Conservation (phyloP, 2,888 invertebrate genomes). For the Cephus rjabovi region DNA sequence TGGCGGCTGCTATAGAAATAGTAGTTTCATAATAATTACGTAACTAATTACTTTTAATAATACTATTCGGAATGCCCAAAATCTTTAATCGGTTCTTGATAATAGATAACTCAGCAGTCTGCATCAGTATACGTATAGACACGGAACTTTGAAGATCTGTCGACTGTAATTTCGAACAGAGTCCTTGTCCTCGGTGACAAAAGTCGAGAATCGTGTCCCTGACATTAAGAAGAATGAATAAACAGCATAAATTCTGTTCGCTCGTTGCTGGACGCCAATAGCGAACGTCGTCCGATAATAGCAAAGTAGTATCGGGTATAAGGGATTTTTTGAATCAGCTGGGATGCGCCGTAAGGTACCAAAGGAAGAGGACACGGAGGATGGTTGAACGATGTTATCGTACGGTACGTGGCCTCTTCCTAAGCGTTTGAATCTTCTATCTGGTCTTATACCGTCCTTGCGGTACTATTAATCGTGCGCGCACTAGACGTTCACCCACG, state of each 20-base stretch:
- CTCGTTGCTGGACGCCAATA: background rate
- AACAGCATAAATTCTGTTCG: background rate
- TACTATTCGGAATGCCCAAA: background rate
- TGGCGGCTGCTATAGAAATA: background rate
- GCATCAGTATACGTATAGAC: background rate
- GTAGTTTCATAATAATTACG: background rate
- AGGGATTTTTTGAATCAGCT: background rate
- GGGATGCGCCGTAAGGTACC: background rate
- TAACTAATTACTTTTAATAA: background rate
- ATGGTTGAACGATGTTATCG: background rate
- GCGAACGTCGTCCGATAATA: background rate
- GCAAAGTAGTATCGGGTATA: background rate
- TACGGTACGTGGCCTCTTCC: background rate
- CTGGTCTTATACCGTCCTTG: constrained; percentile 32
- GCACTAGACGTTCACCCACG: constrained; percentile 48
- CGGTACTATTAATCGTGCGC: constrained; percentile 44
- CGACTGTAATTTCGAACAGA: background rate
- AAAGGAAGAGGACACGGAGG: background rate
- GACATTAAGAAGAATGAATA: background rate
- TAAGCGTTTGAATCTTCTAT: constrained; percentile 3
- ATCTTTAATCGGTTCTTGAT: background rate
- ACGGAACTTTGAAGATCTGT: background rate
- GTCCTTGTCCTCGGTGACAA: background rate
- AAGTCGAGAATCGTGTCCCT: background rate
- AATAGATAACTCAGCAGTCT: background rate